Conservation (phyloP, 2,113 vertebrate genomes). For the Lasiurus borealis region DNA sequence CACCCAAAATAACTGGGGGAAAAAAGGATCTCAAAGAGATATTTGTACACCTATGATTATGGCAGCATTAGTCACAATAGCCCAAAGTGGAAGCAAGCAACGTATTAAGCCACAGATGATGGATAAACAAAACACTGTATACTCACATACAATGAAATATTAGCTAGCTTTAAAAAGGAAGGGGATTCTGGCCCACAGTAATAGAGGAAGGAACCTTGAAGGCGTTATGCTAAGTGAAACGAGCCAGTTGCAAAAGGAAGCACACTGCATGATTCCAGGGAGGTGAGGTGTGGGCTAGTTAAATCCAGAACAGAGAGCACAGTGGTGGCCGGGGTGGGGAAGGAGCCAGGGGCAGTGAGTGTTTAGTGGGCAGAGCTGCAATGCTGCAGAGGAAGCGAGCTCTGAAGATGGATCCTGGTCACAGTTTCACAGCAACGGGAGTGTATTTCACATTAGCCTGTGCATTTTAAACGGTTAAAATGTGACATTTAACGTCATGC, state of each 20-base stretch:
- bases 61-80: neutral
- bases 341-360: neutral
- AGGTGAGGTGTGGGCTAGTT: neutral
- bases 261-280: neutral
- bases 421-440: neutral
- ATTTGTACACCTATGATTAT: neutral
- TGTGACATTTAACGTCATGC: too few species aligned
- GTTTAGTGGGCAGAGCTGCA: neutral
- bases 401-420: too few species aligned
- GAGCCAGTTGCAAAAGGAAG: neutral
- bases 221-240: neutral
- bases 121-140: neutral
- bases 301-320: neutral
- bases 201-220: neutral
- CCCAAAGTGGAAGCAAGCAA: neutral
- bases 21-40: neutral
- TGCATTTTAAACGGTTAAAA: too few species aligned
- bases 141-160: neutral
- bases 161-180: neutral
- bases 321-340: neutral
- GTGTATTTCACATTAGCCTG: neutral
- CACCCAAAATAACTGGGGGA: too few species aligned
- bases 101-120: neutral
- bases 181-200: neutral
- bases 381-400: neutral